Conservation (phyloP, 2,113 vertebrate species). For the Protomyctophum bolini region DNA sequence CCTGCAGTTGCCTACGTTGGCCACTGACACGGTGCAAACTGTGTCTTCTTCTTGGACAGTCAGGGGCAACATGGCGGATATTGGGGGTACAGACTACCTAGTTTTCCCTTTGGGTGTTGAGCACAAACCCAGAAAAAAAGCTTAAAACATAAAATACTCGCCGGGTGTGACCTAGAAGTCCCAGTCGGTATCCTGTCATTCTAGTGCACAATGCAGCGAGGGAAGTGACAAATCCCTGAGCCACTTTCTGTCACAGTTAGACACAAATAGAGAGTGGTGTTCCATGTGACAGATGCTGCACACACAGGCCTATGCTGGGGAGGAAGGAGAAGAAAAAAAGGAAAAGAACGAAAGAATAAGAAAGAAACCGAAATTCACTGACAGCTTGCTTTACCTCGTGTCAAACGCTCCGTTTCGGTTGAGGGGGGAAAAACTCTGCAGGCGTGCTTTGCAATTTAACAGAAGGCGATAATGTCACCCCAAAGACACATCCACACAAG, state of each 20-base stretch:
- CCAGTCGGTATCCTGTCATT: constrained; percentile 73
- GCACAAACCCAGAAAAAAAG: constrained; percentile 64
- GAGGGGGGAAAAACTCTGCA: not conserved
- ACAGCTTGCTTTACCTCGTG: constrained; percentile 40
- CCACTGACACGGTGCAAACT: constrained; percentile 20
- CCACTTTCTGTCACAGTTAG: constrained; percentile 60
- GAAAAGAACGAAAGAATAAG: too few relatives aligned
- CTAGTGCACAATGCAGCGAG: constrained; percentile 62
- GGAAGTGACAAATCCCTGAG: constrained; percentile 70
- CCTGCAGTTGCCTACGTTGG: constrained; percentile 38
- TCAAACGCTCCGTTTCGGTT: constrained; percentile 2
- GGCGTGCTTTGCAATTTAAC: constrained; percentile 10
- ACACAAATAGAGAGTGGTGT: constrained; percentile 53
- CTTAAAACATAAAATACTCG: not conserved
- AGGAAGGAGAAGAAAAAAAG: too few relatives aligned
- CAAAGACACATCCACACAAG: constrained; percentile 26
- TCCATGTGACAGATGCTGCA: constrained; percentile 58
- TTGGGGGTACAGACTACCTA: constrained; percentile 3
- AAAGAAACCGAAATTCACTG: constrained; percentile 40
- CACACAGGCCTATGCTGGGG: constrained; percentile 13
- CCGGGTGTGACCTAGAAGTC: constrained; percentile 71
- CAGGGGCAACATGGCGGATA: constrained; percentile 36
- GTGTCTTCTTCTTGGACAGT: constrained; percentile 25
- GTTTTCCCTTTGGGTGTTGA: constrained; percentile 52
- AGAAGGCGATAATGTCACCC: constrained; percentile 27